Percentiles rank a stretch among this genome's conserved stretches.
Evolutionary conservation across 2,797 vertebrate species (phyloP).

Genomic region (Moxostoma hubbsi): DNA sequence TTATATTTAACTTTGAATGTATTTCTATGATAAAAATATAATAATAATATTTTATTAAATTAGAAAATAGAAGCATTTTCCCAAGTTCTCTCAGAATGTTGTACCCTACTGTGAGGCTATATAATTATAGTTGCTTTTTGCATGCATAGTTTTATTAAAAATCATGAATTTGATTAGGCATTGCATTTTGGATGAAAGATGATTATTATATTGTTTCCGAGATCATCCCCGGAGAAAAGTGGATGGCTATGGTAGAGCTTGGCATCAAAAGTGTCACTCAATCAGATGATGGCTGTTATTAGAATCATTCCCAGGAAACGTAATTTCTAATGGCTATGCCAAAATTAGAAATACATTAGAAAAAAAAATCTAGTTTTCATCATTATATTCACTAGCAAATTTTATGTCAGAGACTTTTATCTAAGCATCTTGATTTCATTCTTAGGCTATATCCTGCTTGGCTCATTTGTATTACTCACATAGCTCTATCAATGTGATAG

Average conservation of each 20-base stretch:
- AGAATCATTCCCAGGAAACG: conserved; percentile 15
- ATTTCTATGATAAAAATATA: no score
- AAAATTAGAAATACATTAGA: conserved; percentile 31
- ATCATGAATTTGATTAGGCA: conserved; percentile 66
- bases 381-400: background rate
- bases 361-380: background rate
- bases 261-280: conserved; percentile 29
- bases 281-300: conserved; percentile 20
- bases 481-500: no score
- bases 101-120: no score
- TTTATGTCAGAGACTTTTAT: background rate
- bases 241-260: conserved; percentile 12
- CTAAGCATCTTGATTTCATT: background rate
- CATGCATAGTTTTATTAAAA: no score
- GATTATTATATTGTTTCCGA: conserved; percentile 55
- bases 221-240: conserved; percentile 3
- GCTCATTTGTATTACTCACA: no score
- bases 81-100: no score
- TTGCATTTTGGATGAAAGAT: conserved; percentile 77
- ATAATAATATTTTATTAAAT: no score
- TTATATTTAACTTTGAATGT: no score
- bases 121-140: no score
- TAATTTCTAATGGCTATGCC: conserved; percentile 6
- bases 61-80: no score
- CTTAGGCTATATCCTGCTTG: background rate